These are phyloP conservation scores for Macrotrachela quadricornifera DNA, from an alignment of 1,140 invertebrate species.

Conservation along the genomic window DNA sequence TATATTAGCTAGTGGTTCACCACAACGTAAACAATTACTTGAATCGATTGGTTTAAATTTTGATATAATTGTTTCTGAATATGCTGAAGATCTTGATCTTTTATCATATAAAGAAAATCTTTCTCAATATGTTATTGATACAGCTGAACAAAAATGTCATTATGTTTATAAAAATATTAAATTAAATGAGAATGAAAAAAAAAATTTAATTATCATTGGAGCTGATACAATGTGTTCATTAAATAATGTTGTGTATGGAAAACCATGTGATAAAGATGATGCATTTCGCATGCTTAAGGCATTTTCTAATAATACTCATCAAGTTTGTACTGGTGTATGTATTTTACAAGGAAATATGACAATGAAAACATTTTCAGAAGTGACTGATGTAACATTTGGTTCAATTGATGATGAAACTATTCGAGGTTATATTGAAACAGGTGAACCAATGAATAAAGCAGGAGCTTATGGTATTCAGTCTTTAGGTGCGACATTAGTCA, in stretches of 20 bases:
- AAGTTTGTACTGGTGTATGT: neutral
- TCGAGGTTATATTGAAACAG: slow-evolving; percentile 53
- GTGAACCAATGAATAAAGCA: slow-evolving; percentile 73
- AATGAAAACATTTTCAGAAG: slow-evolving; percentile 50
- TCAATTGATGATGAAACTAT: slow-evolving; percentile 52
- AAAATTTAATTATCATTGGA: neutral
- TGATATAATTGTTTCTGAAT: neutral
- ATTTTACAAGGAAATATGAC: neutral
- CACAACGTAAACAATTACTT: slow-evolving; percentile 1
- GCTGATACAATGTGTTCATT: slow-evolving; percentile 1
- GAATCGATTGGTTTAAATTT: slow-evolving; percentile 1
- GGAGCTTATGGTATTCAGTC: slow-evolving; percentile 83
- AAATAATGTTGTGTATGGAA: slow-evolving; percentile 2
- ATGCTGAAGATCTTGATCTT: slow-evolving; percentile 5
- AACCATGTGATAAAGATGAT: slow-evolving; percentile 1
- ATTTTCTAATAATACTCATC: neutral
- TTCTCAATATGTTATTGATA: slow-evolving; percentile 1
- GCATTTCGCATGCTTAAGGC: slow-evolving; percentile 1
- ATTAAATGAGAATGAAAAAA: no score
- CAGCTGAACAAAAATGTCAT: no score
- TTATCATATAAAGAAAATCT: neutral
- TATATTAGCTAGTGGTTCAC: slow-evolving; percentile 4
- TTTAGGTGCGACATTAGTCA: slow-evolving; percentile 57
- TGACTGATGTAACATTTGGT: slow-evolving; percentile 58
- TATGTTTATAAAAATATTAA: no score